Conservation (phyloP, 2,888 invertebrate genomes). For the Drosophila parthenogenetica region DNA sequence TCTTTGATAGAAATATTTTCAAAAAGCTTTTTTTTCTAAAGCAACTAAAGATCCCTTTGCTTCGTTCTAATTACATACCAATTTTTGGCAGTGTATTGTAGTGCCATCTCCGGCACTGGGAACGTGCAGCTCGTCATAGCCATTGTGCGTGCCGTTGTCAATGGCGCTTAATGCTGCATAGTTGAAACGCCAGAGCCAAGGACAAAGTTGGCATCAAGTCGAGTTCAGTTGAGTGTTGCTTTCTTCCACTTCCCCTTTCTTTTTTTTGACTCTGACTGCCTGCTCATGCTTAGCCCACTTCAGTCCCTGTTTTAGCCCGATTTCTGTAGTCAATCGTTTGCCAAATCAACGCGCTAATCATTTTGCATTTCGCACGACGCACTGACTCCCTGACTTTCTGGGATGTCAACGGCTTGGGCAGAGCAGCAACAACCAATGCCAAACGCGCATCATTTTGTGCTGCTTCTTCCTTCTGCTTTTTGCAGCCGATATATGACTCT, state of each 20-base stretch:
- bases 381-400: constrained; percentile 59
- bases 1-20: too few relatives aligned
- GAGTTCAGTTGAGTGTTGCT: constrained; percentile 36
- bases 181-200: constrained; percentile 51
- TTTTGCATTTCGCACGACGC: constrained; percentile 55
- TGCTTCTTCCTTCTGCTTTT: background rate
- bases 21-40: too few relatives aligned
- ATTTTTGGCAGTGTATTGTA: constrained; percentile 11
- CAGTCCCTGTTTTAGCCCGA: constrained; percentile 20
- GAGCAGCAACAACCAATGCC: background rate
- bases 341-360: constrained; percentile 79
- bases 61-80: background rate
- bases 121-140: constrained; percentile 18
- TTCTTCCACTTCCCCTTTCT: background rate
- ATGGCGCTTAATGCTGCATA: constrained; percentile 71
- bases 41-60: too few relatives aligned
- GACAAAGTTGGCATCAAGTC: constrained; percentile 60
- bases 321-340: constrained; percentile 60
- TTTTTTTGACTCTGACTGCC: background rate
- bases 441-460: constrained; percentile 15
- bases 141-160: constrained; percentile 69
- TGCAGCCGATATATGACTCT: background rate
- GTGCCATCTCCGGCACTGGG: constrained; percentile 7
- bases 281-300: background rate
- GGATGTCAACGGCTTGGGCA: constrained; percentile 54